phyloP scores from a whole-genome alignment of 2,113 vertebrate species.

The Nyctibius bracteatus region DNA sequence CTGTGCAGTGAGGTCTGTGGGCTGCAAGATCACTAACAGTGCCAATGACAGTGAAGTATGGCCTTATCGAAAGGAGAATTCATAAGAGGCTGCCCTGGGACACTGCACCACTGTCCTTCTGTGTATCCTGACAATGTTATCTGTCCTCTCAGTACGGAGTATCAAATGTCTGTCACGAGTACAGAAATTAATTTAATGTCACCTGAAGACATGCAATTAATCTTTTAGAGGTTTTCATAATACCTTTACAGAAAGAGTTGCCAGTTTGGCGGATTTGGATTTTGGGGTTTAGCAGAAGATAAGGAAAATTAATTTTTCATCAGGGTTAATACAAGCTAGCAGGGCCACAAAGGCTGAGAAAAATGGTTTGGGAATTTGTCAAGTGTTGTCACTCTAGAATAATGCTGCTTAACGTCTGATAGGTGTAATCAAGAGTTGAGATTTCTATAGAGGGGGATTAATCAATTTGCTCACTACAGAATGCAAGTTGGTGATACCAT shows the following conservation, averaged over 20 bases:
- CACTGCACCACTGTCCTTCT: constrained; percentile 87
- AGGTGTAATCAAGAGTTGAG: constrained; percentile 91
- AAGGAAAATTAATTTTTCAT: constrained; percentile 99
- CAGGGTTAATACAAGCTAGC: constrained; percentile 91
- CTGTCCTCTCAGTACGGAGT: constrained; percentile 82
- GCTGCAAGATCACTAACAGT: constrained; percentile 69
- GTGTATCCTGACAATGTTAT: constrained; percentile 93
- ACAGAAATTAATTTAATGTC: constrained; percentile 93
- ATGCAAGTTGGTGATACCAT: constrained; percentile 81
- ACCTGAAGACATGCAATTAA: constrained; percentile 96
- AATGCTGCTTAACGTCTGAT: constrained; percentile 94
- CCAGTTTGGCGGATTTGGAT: constrained; percentile 97
- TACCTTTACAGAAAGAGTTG: constrained; percentile 95
- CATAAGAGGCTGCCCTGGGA: constrained; percentile 80
- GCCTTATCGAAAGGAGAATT: constrained; percentile 79
- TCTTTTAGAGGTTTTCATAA: constrained; percentile 92
- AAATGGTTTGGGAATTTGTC: constrained; percentile 87
- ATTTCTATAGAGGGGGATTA: constrained; percentile 95
- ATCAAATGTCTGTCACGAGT: constrained; percentile 87
- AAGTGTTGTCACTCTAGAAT: constrained; percentile 91
- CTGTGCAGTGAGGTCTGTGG: constrained; percentile 75
- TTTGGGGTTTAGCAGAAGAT: constrained; percentile 96
- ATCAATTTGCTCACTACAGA: constrained; percentile 90
- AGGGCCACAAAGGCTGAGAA: constrained; percentile 86
- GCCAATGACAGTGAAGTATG: constrained; percentile 75